phyloP scores from a whole-genome alignment of 1,140 invertebrate species.

The Drosophila punjabiensis region DNA sequence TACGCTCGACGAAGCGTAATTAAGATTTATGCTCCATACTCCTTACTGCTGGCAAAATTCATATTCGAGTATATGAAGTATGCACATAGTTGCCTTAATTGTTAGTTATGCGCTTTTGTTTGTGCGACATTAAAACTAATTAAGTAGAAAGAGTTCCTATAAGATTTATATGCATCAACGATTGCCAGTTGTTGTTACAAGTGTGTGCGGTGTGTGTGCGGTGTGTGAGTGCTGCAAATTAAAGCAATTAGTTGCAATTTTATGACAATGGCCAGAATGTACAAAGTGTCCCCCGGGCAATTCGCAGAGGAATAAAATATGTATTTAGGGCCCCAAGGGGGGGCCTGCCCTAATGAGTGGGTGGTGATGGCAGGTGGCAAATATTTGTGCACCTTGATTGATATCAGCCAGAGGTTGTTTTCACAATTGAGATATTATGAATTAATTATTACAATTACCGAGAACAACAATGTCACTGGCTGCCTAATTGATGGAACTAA shows the following conservation, averaged over 20 bases:
- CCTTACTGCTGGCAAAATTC: conserved; percentile 37
- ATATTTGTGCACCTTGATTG: conserved; percentile 43
- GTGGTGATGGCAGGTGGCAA: conserved; percentile 5
- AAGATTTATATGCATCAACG: conserved; percentile 75
- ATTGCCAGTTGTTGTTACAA: conserved; percentile 40
- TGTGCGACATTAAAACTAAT: conserved; percentile 77
- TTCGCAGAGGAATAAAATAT: conserved; percentile 34
- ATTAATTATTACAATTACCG: conserved; percentile 43
- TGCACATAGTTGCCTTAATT: conserved; percentile 69
- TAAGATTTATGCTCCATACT: conserved; percentile 78
- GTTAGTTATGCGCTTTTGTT: conserved; percentile 78
- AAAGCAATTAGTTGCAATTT: conserved; percentile 75
- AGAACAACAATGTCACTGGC: background rate
- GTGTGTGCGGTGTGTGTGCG: conserved; percentile 42
- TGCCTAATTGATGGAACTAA: conserved; percentile 10
- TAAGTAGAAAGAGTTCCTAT: conserved; percentile 76
- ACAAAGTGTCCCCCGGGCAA: conserved; percentile 31
- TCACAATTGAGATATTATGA: conserved; percentile 40
- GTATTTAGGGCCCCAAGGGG: conserved; percentile 16
- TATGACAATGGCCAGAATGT: conserved; percentile 54
- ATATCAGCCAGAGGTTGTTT: conserved; percentile 40
- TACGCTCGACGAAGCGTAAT: conserved; percentile 80
- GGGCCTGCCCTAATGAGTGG: conserved; percentile 34
- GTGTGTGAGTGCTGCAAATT: conserved; percentile 55
- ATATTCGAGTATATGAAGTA: conserved; percentile 7